Percentiles rank a stretch among this genome's conserved stretches.
phyloP scores from a whole-genome alignment of 2,113 vertebrate genomes.

The Zapornia atra region DNA sequence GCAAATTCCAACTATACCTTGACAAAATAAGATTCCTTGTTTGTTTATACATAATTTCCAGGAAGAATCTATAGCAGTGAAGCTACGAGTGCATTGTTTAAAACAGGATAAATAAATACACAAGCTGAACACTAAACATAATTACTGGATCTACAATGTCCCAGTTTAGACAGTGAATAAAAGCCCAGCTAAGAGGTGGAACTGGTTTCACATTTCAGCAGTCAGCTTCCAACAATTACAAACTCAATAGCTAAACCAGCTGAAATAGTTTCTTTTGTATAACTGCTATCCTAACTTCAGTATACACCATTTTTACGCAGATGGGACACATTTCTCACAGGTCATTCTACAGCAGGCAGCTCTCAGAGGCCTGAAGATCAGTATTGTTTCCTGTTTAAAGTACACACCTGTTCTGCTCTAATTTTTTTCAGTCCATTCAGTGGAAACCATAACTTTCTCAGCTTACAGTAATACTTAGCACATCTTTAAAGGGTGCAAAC shows the following conservation, averaged over 20 bases:
- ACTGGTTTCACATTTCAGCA: not conserved
- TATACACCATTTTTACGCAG: not conserved
- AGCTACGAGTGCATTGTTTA: not conserved
- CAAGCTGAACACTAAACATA: not conserved
- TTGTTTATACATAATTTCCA: not conserved
- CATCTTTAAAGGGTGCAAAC: not conserved
- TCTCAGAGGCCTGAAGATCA: not conserved
- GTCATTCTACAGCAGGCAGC: not conserved
- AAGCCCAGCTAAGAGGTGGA: not conserved
- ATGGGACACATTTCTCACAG: not conserved
- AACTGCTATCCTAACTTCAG: not conserved
- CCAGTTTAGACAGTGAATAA: not conserved
- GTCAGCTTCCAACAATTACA: not conserved
- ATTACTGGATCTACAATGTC: not conserved
- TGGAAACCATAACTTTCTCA: constrained; percentile 4
- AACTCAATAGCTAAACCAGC: not conserved
- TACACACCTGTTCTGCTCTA: not conserved
- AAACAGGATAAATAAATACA: not conserved
- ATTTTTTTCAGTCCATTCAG: not conserved
- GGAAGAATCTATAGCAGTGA: not conserved
- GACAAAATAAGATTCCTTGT: not conserved
- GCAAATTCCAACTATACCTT: not conserved
- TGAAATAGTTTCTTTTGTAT: not conserved
- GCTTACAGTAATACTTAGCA: not conserved
- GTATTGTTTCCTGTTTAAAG: not conserved